phyloP scores from a whole-genome alignment of 2,888 invertebrate genomes.

The Furcula furcula region DNA sequence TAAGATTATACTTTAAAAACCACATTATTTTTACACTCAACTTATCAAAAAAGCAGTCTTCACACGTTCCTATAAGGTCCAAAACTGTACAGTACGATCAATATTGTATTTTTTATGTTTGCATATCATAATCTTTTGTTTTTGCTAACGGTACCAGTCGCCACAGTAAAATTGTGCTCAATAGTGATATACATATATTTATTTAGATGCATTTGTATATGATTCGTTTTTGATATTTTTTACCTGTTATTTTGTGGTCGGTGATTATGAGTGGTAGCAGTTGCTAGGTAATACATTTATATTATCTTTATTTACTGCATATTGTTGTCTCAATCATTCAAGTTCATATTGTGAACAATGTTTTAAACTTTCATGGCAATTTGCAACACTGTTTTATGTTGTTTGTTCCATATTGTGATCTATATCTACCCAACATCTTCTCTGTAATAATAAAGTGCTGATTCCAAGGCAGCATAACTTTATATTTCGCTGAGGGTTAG shows the following conservation, averaged over 20 bases:
- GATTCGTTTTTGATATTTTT: conserved; percentile 4
- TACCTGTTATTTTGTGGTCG: conserved; percentile 5
- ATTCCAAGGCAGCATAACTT: no score
- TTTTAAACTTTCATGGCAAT: no score
- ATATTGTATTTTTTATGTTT: conserved; percentile 9
- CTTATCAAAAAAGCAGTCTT: conserved; percentile 3
- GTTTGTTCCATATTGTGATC: no score
- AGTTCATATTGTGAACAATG: no score
- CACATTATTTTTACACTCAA: conserved; percentile 7
- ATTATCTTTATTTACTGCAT: no score
- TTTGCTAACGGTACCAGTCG: conserved; percentile 43
- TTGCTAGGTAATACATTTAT: no score
- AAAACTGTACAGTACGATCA: conserved; percentile 9
- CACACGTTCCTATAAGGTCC: conserved; percentile 9
- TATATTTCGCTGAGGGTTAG: no score
- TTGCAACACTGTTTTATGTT: no score
- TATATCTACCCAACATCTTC: no score
- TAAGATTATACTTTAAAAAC: conserved; percentile 22
- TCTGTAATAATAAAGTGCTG: no score
- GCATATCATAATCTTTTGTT: conserved; percentile 33
- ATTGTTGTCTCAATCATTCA: no score
- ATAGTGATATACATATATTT: conserved; percentile 31
- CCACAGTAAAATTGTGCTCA: conserved; percentile 26
- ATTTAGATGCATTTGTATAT: conserved; percentile 19
- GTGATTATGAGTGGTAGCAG: neutral